Percentiles rank a stretch among this genome's conserved stretches.
Evolutionary conservation across 1,140 invertebrate genomes (phyloP).

Genomic region (Pararge aegeria): DNA sequence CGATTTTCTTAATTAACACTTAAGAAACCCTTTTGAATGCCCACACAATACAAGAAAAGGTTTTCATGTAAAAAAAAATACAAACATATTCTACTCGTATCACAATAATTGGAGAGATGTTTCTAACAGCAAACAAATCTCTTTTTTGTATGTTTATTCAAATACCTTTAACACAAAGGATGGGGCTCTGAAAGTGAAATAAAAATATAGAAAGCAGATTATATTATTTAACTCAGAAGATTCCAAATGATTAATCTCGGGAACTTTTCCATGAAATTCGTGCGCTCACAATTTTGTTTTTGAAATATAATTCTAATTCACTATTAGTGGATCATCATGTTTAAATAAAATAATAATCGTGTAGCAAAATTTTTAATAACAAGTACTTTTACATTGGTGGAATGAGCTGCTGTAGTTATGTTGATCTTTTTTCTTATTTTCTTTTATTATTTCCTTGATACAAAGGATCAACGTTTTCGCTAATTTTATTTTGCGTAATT

Average conservation of each 20-base stretch:
- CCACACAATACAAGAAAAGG: not conserved
- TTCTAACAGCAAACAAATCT: no score
- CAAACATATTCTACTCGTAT: no score
- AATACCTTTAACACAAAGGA: not conserved
- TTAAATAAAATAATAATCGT: no score
- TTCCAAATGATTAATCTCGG: not conserved
- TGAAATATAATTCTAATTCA: not conserved
- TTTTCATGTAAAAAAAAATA: not conserved
- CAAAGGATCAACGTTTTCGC: not conserved
- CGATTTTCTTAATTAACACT: not conserved
- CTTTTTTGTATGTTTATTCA: no score
- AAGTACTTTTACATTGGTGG: no score
- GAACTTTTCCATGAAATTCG: not conserved
- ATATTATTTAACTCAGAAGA: not conserved
- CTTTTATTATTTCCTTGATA: not conserved
- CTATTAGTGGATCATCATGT: no score
- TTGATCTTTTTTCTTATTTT: not conserved
- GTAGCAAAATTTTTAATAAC: no score
- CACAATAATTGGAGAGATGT: no score
- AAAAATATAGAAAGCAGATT: not conserved
- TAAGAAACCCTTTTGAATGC: not conserved
- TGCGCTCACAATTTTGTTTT: not conserved
- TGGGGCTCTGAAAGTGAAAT: not conserved
- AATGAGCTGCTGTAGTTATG: not conserved
- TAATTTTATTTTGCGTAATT: slow-evolving; percentile 9